Conservation (phyloP, 2,888 invertebrate species). For the Athrips mouffetella region DNA sequence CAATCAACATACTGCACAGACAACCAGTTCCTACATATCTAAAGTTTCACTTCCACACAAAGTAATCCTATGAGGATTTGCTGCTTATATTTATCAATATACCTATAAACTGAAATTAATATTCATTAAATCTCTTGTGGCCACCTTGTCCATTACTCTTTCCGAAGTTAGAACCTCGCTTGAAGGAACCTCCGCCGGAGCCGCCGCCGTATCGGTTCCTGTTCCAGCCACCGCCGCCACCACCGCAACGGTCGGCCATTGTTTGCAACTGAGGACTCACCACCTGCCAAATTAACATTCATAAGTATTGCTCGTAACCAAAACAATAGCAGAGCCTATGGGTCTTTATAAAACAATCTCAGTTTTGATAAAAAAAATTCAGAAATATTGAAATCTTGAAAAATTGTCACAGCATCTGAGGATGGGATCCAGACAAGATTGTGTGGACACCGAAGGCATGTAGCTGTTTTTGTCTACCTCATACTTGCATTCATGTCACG, state of each 20-base stretch:
- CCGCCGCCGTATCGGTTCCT: too few relatives aligned
- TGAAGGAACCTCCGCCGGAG: slow-evolving; percentile 72
- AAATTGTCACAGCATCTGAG: slow-evolving; percentile 81
- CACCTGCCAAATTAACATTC: slow-evolving; percentile 80
- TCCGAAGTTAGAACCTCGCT: slow-evolving; percentile 67
- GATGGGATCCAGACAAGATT: slow-evolving; percentile 85
- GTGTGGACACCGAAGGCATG: slow-evolving; percentile 90
- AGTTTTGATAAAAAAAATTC: too few relatives aligned
- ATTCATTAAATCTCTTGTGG: slow-evolving; percentile 68
- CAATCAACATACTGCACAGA: slow-evolving; percentile 43
- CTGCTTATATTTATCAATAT: slow-evolving; percentile 32
- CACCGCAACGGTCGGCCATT: slow-evolving; percentile 83
- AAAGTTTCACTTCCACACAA: slow-evolving; percentile 47
- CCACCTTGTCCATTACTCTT: slow-evolving; percentile 59
- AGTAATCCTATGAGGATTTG: slow-evolving; percentile 65
- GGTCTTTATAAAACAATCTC: background rate
- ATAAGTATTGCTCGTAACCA: too few relatives aligned
- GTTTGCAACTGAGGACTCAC: slow-evolving; percentile 91
- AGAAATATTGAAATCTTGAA: too few relatives aligned
- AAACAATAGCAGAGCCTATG: background rate
- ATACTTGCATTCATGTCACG: slow-evolving; percentile 86
- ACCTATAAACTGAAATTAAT: slow-evolving; percentile 43
- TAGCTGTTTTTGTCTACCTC: slow-evolving; percentile 83
- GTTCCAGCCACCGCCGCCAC: too few relatives aligned
- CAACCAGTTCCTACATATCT: slow-evolving; percentile 40